Base-by-base conservation (phyloP, 2,113 vertebrate genomes). In the Sapayoa aenigma region DNA sequence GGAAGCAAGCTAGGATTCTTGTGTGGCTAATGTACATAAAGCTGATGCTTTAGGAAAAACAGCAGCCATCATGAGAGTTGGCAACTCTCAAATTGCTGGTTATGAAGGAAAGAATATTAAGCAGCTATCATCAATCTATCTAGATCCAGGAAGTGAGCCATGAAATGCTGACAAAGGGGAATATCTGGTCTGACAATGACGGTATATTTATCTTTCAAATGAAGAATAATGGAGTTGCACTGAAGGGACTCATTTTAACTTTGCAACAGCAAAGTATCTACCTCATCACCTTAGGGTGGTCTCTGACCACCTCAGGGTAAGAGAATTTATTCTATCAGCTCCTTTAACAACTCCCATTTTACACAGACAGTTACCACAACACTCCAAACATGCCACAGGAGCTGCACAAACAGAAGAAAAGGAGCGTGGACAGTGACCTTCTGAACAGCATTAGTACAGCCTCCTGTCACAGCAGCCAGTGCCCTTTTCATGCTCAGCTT, bases 61-160 rank as follows among this genome's bases (percentile, higher is more conserved):
- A 90, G 86, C 92, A 90, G 66, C 80, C 83, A 92, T 96, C 79
- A 75, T 87, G 69, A 95, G 93, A 96, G 76, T 52, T 66, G 79
- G 96, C 83, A 96, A 96, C 92, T 96, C 92, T 96, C 96, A 96
- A 96, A 96, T 95, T 67, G 12, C 78, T 23, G 42, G 82, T 95
- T 94, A 97, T 90, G 91, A 73, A 83, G 83, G 56, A 49, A 94
- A 92, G 93, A 94, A 96, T 96, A 95, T 95, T 97, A 95, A 93
- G 76, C 88, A 95, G 84, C 88, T 79, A 67, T 76, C 94, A 97
- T 97, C 96, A 90, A 96, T 98, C 95, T 97, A 89, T 66, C 82
- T 55, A 76, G 22, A 27, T 28, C 44, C 81, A 96, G 49, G 94
- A 94, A 85, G 93, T 42, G 91, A 98, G 96, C 95, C 94, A 96